Evolutionary conservation across 2,888 invertebrate genomes (phyloP), one percentile per base, ranked within the genome.

Genomic region (Tetropium fuscum): DNA sequence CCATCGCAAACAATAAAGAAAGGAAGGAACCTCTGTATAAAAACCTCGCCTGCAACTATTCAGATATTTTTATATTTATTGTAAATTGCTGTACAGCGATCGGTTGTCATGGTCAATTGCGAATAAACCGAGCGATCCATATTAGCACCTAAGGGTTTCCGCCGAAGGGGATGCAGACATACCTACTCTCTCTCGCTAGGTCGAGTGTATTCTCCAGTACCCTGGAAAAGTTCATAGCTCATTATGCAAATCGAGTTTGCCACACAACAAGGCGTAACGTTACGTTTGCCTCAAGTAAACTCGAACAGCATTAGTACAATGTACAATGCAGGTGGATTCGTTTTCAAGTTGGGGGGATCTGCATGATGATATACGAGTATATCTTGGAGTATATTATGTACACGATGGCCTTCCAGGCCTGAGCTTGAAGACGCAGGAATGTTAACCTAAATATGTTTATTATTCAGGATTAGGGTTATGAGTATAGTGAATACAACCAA

Each of bases 171-270:
- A 41, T 51, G 60, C 64, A 64, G 60, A 58, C 58, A 48, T 34
- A n/a, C n/a, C n/a, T n/a, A 47, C 34, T 36, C 48, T 58, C 60
- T 60, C 56, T 58, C 53, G 47, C 20, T 20, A 7, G 44, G 51
- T 51, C 34, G 44, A 51, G 47, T 15, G 10, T 48, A 11, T 19
- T n/a, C 38, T 40, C 40, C 34, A 15, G 20, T 32, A 16, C 47
- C 45, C 32, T 56, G 56, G 56, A 56, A 56, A 48, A 69, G 58
- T 63, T 67, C 67, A 63, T 63, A 67, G 62, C 69, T 71, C 63
- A 73, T 73, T 73, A 73, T 73, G 73, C 65, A 73, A 73, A 74
- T 73, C 66, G 66, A 72, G 67, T 72, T 71, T 68, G 61, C 66
- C 68, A 67, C 66, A 69, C 69, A 73, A 69, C 65, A 68, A 70